Evolutionary conservation across 2,888 invertebrate species (phyloP).

Genomic region (Ophraella communa): DNA sequence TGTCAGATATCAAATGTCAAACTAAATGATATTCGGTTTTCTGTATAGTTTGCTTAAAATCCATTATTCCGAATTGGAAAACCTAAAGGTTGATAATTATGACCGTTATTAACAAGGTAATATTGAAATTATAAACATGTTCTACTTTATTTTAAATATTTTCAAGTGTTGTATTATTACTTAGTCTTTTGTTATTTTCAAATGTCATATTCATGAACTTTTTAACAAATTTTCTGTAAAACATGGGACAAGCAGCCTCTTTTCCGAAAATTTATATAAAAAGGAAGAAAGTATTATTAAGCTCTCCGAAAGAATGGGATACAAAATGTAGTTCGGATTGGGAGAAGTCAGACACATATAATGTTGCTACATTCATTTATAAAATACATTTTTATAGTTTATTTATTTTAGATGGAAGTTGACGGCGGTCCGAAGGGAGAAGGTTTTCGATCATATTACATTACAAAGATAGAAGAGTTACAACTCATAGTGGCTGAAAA

Average conservation of each 20-base stretch:
- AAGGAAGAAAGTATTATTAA: background rate
- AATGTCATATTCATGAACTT: slow-evolving; percentile 29
- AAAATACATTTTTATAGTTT: background rate
- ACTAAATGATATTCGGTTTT: slow-evolving; percentile 35
- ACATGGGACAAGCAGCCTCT: slow-evolving; percentile 42
- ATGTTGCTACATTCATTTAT: background rate
- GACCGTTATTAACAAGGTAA: slow-evolving; percentile 48
- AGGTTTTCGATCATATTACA: slow-evolving; percentile 94
- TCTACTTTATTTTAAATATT: slow-evolving; percentile 12
- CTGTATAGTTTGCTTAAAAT: slow-evolving; percentile 6
- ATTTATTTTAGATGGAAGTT: slow-evolving; percentile 71
- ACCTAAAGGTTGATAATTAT: slow-evolving; percentile 29
- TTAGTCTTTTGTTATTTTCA: slow-evolving; percentile 32
- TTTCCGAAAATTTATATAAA: slow-evolving; percentile 30
- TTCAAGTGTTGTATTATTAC: slow-evolving; percentile 10
- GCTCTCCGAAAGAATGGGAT: background rate
- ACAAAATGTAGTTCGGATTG: background rate
- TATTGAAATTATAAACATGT: slow-evolving; percentile 3
- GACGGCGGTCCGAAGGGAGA: slow-evolving; percentile 77
- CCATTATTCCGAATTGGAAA: background rate
- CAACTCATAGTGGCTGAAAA: slow-evolving; percentile 97
- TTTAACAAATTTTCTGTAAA: slow-evolving; percentile 34
- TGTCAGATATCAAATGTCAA: slow-evolving; percentile 29
- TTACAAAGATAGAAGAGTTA: slow-evolving; percentile 97
- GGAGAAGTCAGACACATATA: background rate